Percentiles rank a stretch among this genome's conserved stretches.
Evolutionary conservation across 92 coral and sea anemone genomes (phyloP).

Genomic region (Paramuricea clavata): DNA sequence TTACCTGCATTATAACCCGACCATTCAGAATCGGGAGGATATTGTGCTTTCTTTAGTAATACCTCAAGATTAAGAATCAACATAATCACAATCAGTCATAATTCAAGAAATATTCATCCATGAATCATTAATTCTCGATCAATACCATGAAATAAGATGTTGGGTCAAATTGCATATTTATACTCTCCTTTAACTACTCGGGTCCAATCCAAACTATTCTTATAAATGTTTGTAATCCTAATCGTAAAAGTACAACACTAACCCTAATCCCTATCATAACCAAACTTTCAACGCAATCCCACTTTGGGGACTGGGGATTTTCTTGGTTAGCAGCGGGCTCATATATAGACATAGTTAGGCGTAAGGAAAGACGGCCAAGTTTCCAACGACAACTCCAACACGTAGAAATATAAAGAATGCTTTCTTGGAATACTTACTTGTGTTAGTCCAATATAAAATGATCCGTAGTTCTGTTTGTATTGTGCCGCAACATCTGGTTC

Average conservation of each 20-base stretch:
- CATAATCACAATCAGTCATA: not conserved
- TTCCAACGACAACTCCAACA: no score
- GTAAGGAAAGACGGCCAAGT: no score
- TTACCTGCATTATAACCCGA: slow-evolving; percentile 88
- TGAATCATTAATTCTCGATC: not conserved
- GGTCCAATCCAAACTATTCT: no score
- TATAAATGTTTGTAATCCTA: no score
- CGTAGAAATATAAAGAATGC: not conserved
- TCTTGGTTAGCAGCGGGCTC: no score
- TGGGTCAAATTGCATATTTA: not conserved
- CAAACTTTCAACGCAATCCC: no score
- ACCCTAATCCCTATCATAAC: no score
- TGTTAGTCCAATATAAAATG: slow-evolving; percentile 78
- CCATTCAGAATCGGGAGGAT: slow-evolving; percentile 94
- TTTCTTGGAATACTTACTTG: slow-evolving; percentile 65
- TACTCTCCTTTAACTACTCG: no score
- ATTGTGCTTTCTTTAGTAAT: slow-evolving; percentile 90
- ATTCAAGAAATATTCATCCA: slow-evolving; percentile 12
- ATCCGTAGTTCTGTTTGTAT: slow-evolving; percentile 77
- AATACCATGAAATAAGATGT: not conserved
- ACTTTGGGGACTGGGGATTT: no score
- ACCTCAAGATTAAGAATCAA: slow-evolving; percentile 63
- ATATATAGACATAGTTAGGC: no score
- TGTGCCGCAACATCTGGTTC: slow-evolving; percentile 77
- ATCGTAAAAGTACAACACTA: no score